These are phyloP conservation scores for Gallinago undulata DNA, from an alignment of 2,113 vertebrate genomes.

Conservation along the genomic window DNA sequence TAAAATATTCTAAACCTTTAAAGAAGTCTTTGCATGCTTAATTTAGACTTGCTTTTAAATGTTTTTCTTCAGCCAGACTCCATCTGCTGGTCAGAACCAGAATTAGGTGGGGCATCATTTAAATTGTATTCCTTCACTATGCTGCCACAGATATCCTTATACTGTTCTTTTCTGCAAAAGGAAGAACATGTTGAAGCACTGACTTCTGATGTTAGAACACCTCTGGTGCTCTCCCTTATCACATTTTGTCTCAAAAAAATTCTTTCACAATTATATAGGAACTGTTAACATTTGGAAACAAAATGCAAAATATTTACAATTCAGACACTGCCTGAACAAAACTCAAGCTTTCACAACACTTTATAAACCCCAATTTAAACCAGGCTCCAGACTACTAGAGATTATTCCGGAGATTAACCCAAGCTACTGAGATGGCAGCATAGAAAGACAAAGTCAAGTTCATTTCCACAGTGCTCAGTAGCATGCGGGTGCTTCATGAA, in stretches of 20 bases:
- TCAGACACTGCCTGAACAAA: background rate
- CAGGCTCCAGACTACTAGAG: background rate
- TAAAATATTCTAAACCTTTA: background rate
- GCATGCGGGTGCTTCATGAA: background rate
- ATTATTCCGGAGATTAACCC: background rate
- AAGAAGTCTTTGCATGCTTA: background rate
- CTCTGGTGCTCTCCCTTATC: background rate
- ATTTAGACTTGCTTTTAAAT: accelerated
- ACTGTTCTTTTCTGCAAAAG: background rate
- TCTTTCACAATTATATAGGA: background rate
- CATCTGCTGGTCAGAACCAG: constrained; percentile 8
- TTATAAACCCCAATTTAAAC: background rate
- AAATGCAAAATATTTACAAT: background rate
- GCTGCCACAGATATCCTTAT: background rate
- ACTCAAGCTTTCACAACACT: background rate
- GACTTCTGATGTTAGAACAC: background rate
- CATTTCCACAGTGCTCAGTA: background rate
- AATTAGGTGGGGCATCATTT: background rate
- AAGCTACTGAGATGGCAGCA: background rate
- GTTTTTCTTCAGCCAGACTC: background rate
- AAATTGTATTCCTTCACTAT: background rate
- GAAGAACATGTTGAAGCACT: background rate
- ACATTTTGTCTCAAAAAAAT: background rate
- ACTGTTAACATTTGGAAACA: background rate
- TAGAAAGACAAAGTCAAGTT: background rate